Base-by-base conservation (phyloP, 2,888 invertebrate species). In the Palloptera scutellata region DNA sequence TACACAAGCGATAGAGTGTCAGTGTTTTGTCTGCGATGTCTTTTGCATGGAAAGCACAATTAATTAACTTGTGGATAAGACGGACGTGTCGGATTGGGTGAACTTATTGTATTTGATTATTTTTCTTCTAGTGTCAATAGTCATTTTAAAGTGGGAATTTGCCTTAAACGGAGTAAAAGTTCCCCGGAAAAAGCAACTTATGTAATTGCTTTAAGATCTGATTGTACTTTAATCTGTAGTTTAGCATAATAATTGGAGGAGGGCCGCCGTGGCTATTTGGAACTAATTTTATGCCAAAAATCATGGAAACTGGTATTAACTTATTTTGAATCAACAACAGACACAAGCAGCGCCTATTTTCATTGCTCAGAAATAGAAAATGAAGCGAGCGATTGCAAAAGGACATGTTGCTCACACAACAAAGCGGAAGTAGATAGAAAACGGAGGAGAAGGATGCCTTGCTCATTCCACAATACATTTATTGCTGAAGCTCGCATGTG, bases 51-150 rank as follows among this genome's bases (percentile, higher is more conserved):
- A 64, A 70, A 68, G 70, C 75, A 78, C 80, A 78, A 80, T 78
- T 78, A 78, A 78, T 78, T 79, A 78, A 78, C 80, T 78, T 78
- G 80, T 78, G 78, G 8, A n/a, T 17, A n/a, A 41, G 45, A 5
- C 20, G 30, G 30, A 30, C 6, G 30, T 42, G 59, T 43, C 59
- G 53, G 42, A 17, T 51, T 52, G 13, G 15, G 8, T 20, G 61
- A 41, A 20, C 53, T 17, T 19, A 15, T 13, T 15, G 40, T 52
- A 13, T 13, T 15, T 42, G 30, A 48, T 52, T 57, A 17, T 45
- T 41, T 60, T 66, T 54, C 60, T 61, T 54, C 19, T 54, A n/a
- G 12, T 20, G 60, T 15, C 19, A 60, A 60, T 48, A 51, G 45
- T 60, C 51, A 60, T 19, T 60, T 60, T 60, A 60, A 59, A 60